Evolutionary conservation across 2,888 invertebrate species (phyloP), one percentile per base, ranked within the genome.

Genomic region (Sarcophaga variegata): DNA sequence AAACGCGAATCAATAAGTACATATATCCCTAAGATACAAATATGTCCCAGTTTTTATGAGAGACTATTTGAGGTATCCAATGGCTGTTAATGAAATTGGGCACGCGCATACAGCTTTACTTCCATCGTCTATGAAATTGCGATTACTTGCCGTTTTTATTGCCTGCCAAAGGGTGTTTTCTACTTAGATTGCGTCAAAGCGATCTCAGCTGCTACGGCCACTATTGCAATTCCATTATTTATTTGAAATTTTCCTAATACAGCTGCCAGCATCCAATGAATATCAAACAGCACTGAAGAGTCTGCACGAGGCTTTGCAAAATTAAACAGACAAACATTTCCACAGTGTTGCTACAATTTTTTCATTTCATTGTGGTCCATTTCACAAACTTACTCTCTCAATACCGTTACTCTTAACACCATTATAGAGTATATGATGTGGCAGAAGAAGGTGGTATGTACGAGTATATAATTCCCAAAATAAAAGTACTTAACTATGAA

Each of bases 401-500:
- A 81, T 77, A 81, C 64, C 83, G 81, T 87, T 87, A 88, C 89
- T 85, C 88, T 88, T 89, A 88, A 88, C 89, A 86, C 86, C 81
- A 88, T 72, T 70, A 22, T 22, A 22, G 80, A 70, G 64, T 64
- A 80, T 62, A 79, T 75, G 81, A 69, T 72, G 17, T 79, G 70
- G 47, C 70, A 75, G 45, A 75, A 69, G 47, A 1, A 37, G 37
- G 37, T 37, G 37, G 37, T 37, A 10, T 37, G 37, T 37, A 27
- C 4, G 37, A 1, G 37, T 47, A 67, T 71, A 64, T 27, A 25
- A 47, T 45, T 63, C 1, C 27, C 1, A 59, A 45, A 77, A 14
- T 49, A 54, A 69, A 47, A 69, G 49, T 37, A 10, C 17, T 70
- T 67, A 20, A 81, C 54, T 60, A 63, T 59, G 47, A 69, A 37